phyloP scores from a whole-genome alignment of 2,113 vertebrate genomes.

The Ammodytes marinus region DNA sequence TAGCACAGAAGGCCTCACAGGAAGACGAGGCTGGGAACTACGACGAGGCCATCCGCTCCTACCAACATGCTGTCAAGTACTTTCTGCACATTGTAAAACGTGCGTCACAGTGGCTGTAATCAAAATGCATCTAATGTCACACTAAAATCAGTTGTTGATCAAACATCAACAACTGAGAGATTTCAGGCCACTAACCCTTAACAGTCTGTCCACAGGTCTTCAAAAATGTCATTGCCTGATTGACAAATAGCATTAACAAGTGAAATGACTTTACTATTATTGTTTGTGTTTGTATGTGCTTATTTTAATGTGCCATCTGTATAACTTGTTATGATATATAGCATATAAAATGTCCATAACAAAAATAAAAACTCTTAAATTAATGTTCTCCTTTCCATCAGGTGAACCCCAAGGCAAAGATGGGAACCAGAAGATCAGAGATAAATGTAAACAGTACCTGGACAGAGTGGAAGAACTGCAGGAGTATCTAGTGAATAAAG shows the following conservation, averaged over 20 bases:
- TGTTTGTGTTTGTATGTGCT: background rate
- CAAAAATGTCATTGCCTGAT: background rate
- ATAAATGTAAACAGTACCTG: conserved; percentile 86
- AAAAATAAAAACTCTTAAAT: conserved; percentile 8
- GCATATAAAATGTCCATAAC: background rate
- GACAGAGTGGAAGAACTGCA: conserved; percentile 86
- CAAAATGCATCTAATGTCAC: conserved; percentile 10
- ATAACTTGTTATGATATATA: background rate
- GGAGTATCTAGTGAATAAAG: conserved; percentile 78
- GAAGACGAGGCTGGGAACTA: conserved; percentile 95
- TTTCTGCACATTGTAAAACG: conserved; percentile 96
- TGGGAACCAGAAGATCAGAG: conserved; percentile 87
- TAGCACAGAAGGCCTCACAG: conserved; percentile 92
- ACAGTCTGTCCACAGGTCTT: background rate
- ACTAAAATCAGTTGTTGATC: background rate
- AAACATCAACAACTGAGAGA: background rate
- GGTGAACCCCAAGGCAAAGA: conserved; percentile 89
- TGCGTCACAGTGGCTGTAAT: conserved; percentile 78
- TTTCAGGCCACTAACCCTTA: background rate
- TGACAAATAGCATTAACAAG: background rate
- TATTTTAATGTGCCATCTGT: background rate
- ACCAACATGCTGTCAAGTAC: conserved; percentile 95
- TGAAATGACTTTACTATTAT: background rate
- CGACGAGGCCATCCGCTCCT: conserved; percentile 92
- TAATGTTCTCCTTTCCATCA: conserved; percentile 49